Base-by-base conservation (phyloP, 2,113 vertebrate genomes). In the Brachyistius frenatus region DNA sequence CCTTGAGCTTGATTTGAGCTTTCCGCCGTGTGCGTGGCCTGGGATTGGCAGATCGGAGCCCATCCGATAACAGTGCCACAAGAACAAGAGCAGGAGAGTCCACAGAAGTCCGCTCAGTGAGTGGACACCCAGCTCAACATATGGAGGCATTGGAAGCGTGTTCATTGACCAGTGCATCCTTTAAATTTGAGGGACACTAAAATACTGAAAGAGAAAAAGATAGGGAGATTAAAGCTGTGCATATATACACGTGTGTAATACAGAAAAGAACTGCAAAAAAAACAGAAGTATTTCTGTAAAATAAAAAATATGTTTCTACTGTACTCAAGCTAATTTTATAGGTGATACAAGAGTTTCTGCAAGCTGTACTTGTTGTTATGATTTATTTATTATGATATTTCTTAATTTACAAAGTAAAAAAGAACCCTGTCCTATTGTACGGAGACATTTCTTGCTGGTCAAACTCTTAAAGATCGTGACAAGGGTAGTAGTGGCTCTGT, bases 41-140 rank as follows among this genome's bases (percentile, higher is more conserved):
- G 88, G 85, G 54, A 86, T 85, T 3, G 94, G 91, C 55, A 90
- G 85, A 79, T 96, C 93, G 0, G 94, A 94, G 14, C 96, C 96
- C 54, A 97, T 91, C 1, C 96, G 93, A 63, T 97, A 97, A 74
- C 96, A 97, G 88, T 97, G 96, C 96, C 96, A 97, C 61, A 97
- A 92, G 68, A 97, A 97, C 36, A 97, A 94, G 31, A 97, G 91
- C 47, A 95, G 92, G 2, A 97, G 76, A 32, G 95, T 95, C 90
- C 95, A 96, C 66, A 97, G 91, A 55, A 97, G 87, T 33, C 95
- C 95, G 0, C 94, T 94, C 16, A 96, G 88, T 1, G 96, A 95
- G 35, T 88, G 94, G 74, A 92, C 92, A 54, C 93, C 94, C 64
- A 86, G 86, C 86, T 95, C 95, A 65, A 50, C 88, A 58, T 85